A percentile compares a stretch with the other conserved stretches of the same genome.
phyloP scores from a whole-genome alignment of 2,888 invertebrate species.

The Conistra vaccinii region DNA sequence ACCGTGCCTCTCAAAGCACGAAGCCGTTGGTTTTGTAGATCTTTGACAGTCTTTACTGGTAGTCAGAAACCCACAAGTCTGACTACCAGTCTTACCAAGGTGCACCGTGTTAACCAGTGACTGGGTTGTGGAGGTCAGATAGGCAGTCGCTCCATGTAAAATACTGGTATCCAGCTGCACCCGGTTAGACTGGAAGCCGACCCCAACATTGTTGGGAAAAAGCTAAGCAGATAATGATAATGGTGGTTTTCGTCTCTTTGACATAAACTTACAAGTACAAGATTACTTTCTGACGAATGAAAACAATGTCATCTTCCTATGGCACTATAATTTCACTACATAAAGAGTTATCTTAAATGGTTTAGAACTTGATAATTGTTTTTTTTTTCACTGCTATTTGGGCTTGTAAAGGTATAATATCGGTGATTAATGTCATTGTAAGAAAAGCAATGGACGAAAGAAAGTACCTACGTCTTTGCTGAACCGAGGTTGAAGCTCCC shows the following conservation, averaged over 20 bases:
- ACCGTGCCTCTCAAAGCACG: neutral
- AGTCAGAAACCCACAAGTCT: neutral
- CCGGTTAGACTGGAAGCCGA: neutral
- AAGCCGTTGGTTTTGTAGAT: neutral
- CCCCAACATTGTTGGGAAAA: too few species aligned
- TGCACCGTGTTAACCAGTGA: neutral
- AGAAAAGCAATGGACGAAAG: conserved; percentile 3
- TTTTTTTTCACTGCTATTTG: neutral
- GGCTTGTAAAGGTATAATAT: neutral
- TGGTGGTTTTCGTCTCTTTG: neutral
- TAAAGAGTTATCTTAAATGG: neutral
- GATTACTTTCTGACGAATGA: neutral
- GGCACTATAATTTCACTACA: neutral
- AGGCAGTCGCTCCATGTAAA: neutral
- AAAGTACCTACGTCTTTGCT: conserved; percentile 7
- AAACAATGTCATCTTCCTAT: neutral
- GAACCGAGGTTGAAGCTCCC: neutral
- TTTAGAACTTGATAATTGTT: neutral
- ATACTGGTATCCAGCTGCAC: neutral
- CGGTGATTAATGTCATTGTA: conserved; percentile 10
- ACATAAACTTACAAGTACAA: neutral
- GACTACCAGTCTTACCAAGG: neutral
- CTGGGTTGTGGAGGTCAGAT: neutral
- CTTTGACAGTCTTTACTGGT: neutral
- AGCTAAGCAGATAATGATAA: neutral